Evolutionary conservation across 2,888 invertebrate genomes (phyloP), one percentile per base, ranked within the genome.

Genomic region (Chesias legatella): DNA sequence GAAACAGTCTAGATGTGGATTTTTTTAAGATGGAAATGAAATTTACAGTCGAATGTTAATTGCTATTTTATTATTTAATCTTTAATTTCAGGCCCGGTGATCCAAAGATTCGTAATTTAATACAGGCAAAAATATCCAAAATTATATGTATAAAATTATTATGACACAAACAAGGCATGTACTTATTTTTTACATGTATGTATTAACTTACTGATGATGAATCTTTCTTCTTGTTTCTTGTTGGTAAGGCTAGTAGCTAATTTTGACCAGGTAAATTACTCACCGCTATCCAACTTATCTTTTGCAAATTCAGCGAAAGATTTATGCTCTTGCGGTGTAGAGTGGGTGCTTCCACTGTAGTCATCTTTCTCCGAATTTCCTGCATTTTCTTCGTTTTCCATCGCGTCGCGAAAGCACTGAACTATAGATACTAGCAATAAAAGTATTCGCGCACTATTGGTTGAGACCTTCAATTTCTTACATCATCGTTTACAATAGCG

Each of bases 261-360:
- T 26, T 28, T 31, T 1, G 20, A 27, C 6, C 9, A 5, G 1
- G 22, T 22, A 23, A 24, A 25, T 37, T 52, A 60, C 73, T 66
- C 61, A 88, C 88, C 88, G 48, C 86, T 88, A 50, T 88, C 88
- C 43, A 88, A 58, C 51, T 88, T 88, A 59, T 88, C 88, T 65
- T 88, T 88, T 7, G 88, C 88, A 48, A 86, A 84, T 58, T 88
- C 88, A 1, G 88, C 82, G 53, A 88, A 88, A 45, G 86, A 79
- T 59, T 69, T 80, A 49, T 85, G 85, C 59, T 88, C 88, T 48
- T 86, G 83, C 0, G 88, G 88, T 13, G 86, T 82, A 25, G 88
- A 84, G 45, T 83, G 79, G 1, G 86, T 67, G 60, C 88, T 88
- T 49, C 77, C 79, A 56, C 76, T 80, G 46, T 73, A 78, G 30